These are phyloP conservation scores for Aphelinus certus DNA, from an alignment of 1,140 invertebrate genomes.

Conservation along the genomic window DNA sequence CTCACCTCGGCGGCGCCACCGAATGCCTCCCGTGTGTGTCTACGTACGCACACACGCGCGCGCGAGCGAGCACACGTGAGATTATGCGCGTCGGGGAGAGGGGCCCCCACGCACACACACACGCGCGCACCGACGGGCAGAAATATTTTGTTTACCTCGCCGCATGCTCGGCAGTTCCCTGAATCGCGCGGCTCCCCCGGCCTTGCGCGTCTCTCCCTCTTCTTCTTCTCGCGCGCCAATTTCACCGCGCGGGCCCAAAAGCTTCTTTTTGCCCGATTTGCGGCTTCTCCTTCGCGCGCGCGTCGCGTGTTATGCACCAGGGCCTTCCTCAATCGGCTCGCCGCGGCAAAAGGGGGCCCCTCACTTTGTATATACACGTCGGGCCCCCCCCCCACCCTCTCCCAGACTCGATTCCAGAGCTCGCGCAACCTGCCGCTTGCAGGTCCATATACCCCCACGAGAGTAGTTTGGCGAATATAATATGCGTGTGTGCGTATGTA, in stretches of 20 bases:
- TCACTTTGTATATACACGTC: background rate
- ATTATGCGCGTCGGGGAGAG: constrained; percentile 3
- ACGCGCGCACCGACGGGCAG: constrained; percentile 45
- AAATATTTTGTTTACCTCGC: constrained; percentile 65
- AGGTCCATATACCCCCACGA: background rate
- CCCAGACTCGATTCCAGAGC: background rate
- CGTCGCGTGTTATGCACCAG: background rate
- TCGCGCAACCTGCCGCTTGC: background rate
- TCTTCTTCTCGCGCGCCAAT: background rate
- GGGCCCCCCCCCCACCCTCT: background rate
- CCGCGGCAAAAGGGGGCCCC: no score
- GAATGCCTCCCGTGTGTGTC: constrained; percentile 46
- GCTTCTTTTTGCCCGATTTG: no score
- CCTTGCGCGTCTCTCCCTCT: constrained; percentile 43
- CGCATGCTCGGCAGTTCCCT: constrained; percentile 56
- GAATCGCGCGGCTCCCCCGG: constrained; percentile 54
- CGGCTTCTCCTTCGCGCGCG: background rate
- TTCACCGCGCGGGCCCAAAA: no score
- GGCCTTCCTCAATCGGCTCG: no score
- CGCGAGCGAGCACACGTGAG: constrained; percentile 1
- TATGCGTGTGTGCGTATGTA: background rate
- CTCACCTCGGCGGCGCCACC: constrained; percentile 54
- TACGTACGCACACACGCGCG: constrained; percentile 11
- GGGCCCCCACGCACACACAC: constrained; percentile 36
- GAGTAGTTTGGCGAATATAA: constrained; percentile 20